These are phyloP conservation scores for Probaryconus sp. DNA, from an alignment of 1,140 invertebrate genomes.

Conservation along the genomic window DNA sequence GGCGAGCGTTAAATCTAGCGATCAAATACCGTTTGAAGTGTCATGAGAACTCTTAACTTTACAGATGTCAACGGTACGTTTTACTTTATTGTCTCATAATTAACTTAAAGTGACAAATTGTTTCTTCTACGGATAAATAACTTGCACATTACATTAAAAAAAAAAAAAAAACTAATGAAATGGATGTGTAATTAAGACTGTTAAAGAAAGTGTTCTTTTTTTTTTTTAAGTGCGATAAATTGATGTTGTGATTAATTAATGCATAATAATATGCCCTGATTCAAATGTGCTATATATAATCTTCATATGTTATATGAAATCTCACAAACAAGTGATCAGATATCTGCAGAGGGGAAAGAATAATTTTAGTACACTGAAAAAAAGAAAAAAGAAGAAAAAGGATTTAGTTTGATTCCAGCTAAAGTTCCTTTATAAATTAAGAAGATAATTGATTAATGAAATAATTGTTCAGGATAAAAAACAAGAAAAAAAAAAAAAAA, in stretches of 20 bases:
- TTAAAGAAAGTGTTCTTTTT: neutral
- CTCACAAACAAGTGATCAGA: conserved; percentile 61
- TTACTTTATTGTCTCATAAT: neutral
- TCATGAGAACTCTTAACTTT: conserved; percentile 3
- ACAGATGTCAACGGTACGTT: neutral
- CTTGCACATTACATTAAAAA: neutral
- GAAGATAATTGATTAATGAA: no score
- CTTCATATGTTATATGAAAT: conserved; percentile 65
- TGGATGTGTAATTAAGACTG: no score
- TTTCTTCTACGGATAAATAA: neutral
- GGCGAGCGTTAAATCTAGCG: conserved; percentile 43
- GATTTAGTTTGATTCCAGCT: no score
- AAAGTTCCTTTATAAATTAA: no score
- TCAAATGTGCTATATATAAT: conserved; percentile 72
- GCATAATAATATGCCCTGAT: conserved; percentile 23
- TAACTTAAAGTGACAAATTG: neutral
- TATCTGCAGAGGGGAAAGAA: conserved; percentile 55
- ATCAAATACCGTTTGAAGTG: conserved; percentile 31
- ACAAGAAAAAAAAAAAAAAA: conserved; percentile 38
- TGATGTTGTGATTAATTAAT: conserved; percentile 7
- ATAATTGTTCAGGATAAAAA: no score
- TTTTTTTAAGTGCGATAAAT: neutral
- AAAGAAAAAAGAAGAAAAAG: no score
- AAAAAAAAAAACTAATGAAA: no score
- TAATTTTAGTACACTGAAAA: conserved; percentile 63